A percentile compares a stretch with the other conserved stretches of the same genome.
Conservation (phyloP, 2,888 invertebrate species). For the Laspeyria flexula region DNA sequence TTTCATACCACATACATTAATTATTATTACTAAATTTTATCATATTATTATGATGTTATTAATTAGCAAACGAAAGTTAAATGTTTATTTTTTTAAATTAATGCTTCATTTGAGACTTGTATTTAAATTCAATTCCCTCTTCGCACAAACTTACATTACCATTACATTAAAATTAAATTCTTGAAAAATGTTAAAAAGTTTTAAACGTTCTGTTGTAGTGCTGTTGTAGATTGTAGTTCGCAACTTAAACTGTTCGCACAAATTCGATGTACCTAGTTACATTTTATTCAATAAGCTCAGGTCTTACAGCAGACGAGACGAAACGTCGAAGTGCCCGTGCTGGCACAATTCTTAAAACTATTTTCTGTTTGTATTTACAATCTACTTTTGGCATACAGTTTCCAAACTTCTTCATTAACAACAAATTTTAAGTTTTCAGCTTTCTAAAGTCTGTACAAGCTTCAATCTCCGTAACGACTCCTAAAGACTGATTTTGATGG, state of each 20-base stretch:
- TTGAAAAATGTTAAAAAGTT: background rate
- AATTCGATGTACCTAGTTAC: background rate
- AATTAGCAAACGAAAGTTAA: too few species aligned
- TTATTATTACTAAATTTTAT: too few species aligned
- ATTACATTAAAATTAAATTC: slow-evolving; percentile 1
- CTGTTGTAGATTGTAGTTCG: background rate
- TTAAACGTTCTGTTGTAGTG: background rate
- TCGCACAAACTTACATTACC: background rate
- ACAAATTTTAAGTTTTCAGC: background rate
- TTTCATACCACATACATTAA: too few species aligned
- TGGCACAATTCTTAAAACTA: too few species aligned
- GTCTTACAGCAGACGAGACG: too few species aligned
- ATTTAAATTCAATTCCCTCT: too few species aligned
- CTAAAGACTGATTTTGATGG: slow-evolving; percentile 43
- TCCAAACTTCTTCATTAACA: background rate
- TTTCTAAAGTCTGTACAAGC: slow-evolving; percentile 4
- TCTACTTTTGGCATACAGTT: too few species aligned
- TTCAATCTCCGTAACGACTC: slow-evolving; percentile 19
- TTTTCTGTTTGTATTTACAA: too few species aligned
- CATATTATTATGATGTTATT: too few species aligned
- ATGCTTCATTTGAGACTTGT: too few species aligned
- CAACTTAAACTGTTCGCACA: background rate
- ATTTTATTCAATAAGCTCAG: background rate
- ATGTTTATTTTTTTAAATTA: too few species aligned
- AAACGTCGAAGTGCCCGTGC: too few species aligned